phyloP scores from a whole-genome alignment of 2,797 vertebrate species.

The Smutsia gigantea region DNA sequence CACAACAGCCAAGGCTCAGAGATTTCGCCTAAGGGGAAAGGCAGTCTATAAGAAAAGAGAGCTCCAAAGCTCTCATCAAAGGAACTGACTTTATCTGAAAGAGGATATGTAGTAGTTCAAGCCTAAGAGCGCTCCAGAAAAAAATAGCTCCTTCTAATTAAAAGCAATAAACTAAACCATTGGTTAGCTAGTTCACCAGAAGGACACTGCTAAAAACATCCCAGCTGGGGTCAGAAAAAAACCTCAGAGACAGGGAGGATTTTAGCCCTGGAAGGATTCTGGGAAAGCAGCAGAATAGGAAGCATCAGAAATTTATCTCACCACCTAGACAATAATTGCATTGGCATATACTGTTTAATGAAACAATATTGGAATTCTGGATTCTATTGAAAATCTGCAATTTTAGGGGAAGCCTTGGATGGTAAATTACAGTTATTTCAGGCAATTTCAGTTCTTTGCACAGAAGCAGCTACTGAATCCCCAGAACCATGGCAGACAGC shows the following conservation, averaged over 20 bases:
- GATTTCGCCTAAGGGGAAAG: not conserved
- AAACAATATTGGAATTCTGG: not conserved
- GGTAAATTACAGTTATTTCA: not conserved
- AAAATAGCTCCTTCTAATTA: not conserved
- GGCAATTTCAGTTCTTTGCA: not conserved
- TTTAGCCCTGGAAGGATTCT: not conserved
- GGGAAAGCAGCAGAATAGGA: not conserved
- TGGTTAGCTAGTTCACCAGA: not conserved
- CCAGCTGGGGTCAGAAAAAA: not conserved
- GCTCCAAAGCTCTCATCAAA: not conserved
- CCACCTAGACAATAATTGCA: not conserved
- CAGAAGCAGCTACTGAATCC: not conserved
- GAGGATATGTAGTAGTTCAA: not conserved
- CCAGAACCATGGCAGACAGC: not conserved
- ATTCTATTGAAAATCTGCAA: not conserved
- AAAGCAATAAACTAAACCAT: conserved; percentile 18
- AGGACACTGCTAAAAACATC: not conserved
- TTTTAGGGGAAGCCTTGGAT: not conserved
- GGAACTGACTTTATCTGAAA: not conserved
- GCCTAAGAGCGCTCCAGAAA: not conserved
- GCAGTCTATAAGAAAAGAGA: not conserved
- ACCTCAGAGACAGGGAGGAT: not conserved
- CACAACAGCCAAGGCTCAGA: not conserved
- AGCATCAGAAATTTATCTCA: not conserved
- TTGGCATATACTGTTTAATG: not conserved